Evolutionary conservation across 2,888 invertebrate genomes (phyloP).

Genomic region (Hydropsyche betteni): DNA sequence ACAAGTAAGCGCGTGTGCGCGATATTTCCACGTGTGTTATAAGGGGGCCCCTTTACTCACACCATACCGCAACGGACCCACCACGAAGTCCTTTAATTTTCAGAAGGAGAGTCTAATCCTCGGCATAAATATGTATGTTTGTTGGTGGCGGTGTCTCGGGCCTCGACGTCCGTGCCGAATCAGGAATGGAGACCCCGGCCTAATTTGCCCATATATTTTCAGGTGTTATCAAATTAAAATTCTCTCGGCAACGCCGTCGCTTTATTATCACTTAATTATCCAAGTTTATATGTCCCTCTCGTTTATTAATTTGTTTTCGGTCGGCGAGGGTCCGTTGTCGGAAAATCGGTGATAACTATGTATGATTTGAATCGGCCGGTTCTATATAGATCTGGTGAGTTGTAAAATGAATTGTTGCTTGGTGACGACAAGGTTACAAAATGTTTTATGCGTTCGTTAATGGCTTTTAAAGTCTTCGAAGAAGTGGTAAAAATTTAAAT

Average conservation of each 20-base stretch:
- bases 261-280: too few relatives aligned
- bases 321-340: too few relatives aligned
- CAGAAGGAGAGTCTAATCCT: constrained; percentile 37
- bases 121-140: constrained; percentile 41
- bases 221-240: constrained; percentile 25
- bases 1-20: not conserved
- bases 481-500: constrained; percentile 16
- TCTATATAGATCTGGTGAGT: too few relatives aligned
- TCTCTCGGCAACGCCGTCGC: too few relatives aligned
- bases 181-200: constrained; percentile 52
- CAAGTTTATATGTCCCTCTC: too few relatives aligned
- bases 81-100: constrained; percentile 36
- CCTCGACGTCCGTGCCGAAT: constrained; percentile 51
- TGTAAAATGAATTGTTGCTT: constrained; percentile 40
- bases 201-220: constrained; percentile 44
- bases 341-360: too few relatives aligned
- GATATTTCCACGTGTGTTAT: constrained; percentile 9
- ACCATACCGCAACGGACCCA: constrained; percentile 29
- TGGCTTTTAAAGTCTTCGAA: constrained; percentile 12
- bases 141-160: constrained; percentile 39
- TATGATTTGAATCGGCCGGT: too few relatives aligned
- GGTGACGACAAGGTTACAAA: constrained; percentile 39
- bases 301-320: too few relatives aligned
- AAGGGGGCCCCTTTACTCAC: constrained; percentile 1
- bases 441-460: constrained; percentile 25